A percentile compares a stretch with the other conserved stretches of the same genome.
These are phyloP conservation scores for Lasioglossum vierecki DNA, from an alignment of 2,888 invertebrate species.

Conservation along the genomic window DNA sequence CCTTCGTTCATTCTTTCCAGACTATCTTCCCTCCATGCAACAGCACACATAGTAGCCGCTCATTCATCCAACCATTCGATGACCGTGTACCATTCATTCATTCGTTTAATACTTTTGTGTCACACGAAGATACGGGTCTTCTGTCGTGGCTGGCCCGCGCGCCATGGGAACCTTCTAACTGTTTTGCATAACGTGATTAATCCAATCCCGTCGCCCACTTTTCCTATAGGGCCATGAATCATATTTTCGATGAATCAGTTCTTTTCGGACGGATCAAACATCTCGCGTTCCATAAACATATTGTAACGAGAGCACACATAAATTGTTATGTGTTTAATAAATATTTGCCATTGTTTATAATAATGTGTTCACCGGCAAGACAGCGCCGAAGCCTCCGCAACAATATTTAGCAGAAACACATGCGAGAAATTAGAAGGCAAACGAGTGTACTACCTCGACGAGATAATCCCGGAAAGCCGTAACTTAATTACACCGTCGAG, in stretches of 20 bases:
- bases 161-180: slow-evolving; percentile 80
- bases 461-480: not conserved
- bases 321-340: too few species aligned
- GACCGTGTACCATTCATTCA: slow-evolving; percentile 77
- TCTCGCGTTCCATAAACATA: too few species aligned
- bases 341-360: too few species aligned
- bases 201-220: slow-evolving; percentile 58
- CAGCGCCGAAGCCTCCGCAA: too few species aligned
- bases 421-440: not conserved
- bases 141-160: slow-evolving; percentile 69
- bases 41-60: slow-evolving; percentile 48
- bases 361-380: too few species aligned
- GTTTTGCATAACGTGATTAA: slow-evolving; percentile 82
- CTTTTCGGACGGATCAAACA: not conserved
- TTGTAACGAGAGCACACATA: too few species aligned
- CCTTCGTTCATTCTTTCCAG: slow-evolving; percentile 24
- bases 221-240: slow-evolving; percentile 29
- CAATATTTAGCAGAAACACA: not conserved
- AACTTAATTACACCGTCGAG: not conserved
- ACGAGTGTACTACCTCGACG: not conserved
- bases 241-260: not conserved
- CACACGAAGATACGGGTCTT: slow-evolving; percentile 81
- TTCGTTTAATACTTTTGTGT: slow-evolving; percentile 83
- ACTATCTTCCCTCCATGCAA: slow-evolving; percentile 25
- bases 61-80: slow-evolving; percentile 51